Evolutionary conservation across 2,113 vertebrate species (phyloP), one percentile per base, ranked within the genome.

Genomic region (Tenebrosternarchus preto): DNA sequence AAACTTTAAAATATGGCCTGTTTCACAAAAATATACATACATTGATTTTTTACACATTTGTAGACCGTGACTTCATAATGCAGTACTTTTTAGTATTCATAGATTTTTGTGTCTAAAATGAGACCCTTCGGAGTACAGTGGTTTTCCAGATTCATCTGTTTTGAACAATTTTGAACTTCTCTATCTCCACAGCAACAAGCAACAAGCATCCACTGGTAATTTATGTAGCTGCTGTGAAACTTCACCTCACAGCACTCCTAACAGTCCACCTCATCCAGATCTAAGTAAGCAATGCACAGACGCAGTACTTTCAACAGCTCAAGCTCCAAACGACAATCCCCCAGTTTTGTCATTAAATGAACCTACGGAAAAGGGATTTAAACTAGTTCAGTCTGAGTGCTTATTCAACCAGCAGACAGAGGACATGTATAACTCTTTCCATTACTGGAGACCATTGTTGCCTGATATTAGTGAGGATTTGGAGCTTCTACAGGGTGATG

Each of bases 401-500:
- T 17, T 56, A 24, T 83, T 0, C 78, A 70, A 19, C 66, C 71
- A 91, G 72, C 87, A 88, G 24, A 82, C 83, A 4, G 92, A 93
- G 4, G 93, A 95, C 0, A 75, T 88, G 61, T 96, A 95, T 86
- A 94, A 86, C 86, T 93, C 92, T 16, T 95, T 96, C 78, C 85
- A 94, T 11, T 95, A 93, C 76, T 97, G 97, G 96, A 92, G 93
- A 77, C 87, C 93, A 85, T 95, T 94, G 64, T 92, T 96, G 84
- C 95, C 95, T 67, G 95, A 97, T 84, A 94, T 96, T 12, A 98
- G 93, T 22, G 89, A 92, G 72, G 96, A 97, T 59, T 82, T 96
- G 80, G 94, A 95, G 86, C 80, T 94, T 76, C 88, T 97, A 78
- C 87, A 92, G 64, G 80, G 86, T 73, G 87, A 91, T 73, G 36